Evolutionary conservation across 2,888 invertebrate genomes (phyloP), one percentile per base, ranked within the genome.

Genomic region (Cheilosia impressa): DNA sequence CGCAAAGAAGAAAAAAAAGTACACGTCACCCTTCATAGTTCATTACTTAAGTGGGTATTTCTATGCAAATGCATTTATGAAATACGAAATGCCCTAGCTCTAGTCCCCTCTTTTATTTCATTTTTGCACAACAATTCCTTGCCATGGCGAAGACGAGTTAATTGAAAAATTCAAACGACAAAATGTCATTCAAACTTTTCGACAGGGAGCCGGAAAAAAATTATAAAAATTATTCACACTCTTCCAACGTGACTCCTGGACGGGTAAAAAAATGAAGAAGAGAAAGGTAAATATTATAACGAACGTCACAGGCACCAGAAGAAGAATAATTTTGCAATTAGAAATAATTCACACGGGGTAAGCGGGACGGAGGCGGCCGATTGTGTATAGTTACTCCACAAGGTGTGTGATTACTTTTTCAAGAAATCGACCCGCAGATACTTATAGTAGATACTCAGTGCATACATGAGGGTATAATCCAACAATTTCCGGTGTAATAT

Each of bases 401-500:
- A 69, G 78, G 78, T 78, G 62, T 66, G 52, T 73, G 73, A 73
- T 78, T 78, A 63, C 63, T 78, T 65, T 38, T 71, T 43, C n/a
- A 52, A 58, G 62, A 69, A 69, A 52, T 60, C 58, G 19, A 69
- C 76, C 69, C 69, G 69, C 53, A 76, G 69, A 58, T 80, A 45
- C 58, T 31, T 52, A 65, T n/a, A 27, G 2, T 13, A 4, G 58
- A 65, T 38, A 63, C 52, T 34, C 60, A 34, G 43, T 53, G 38
- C 31, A 73, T 50, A 57, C 38, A 78, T 63, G 72, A 58, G 82
- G 82, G 77, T 53, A 82, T 76, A 76, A 69, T 82, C 76, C 69
- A 76, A 72, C 82, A 66, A 83, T 83, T 83, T 83, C 82, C 82
- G 82, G 83, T 83, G 73, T 79, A 69, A 69, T 83, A 68, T 83